A percentile compares a stretch with the other conserved stretches of the same genome.
Evolutionary conservation across 2,113 vertebrate genomes (phyloP).

Genomic region (Lagopus leucura): DNA sequence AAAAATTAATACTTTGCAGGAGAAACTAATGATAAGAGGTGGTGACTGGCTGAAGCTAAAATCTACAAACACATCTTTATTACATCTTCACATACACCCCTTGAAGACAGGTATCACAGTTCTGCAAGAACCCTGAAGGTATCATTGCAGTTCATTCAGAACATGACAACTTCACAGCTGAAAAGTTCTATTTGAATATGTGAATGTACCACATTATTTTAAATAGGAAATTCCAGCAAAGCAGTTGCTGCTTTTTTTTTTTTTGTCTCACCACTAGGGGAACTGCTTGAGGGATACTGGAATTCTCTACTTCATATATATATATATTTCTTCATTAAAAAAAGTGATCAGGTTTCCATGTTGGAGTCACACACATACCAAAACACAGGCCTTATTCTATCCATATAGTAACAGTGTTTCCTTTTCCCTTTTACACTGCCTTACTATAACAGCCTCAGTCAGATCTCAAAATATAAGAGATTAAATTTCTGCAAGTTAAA

Average conservation of each 20-base stretch:
- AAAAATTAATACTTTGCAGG: not conserved
- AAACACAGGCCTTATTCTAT: not conserved
- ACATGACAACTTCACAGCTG: not conserved
- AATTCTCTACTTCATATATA: not conserved
- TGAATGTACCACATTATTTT: slow-evolving; percentile 53
- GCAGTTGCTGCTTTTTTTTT: slow-evolving; percentile 1
- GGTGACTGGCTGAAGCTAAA: not conserved
- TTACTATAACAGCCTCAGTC: not conserved
- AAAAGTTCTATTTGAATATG: slow-evolving; percentile 13
- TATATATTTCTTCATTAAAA: not conserved
- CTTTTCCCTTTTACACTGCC: not conserved
- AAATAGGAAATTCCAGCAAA: slow-evolving; percentile 69
- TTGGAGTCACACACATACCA: not conserved
- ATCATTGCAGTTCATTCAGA: slow-evolving; percentile 22
- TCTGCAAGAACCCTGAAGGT: not conserved
- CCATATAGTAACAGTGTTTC: not conserved
- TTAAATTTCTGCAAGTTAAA: slow-evolving; percentile 2
- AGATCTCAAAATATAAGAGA: not conserved
- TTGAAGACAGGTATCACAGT: not conserved
- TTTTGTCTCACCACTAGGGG: slow-evolving; percentile 7
- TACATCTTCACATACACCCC: not conserved
- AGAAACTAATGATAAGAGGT: not conserved
- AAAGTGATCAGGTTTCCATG: not conserved
- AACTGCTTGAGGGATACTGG: slow-evolving; percentile 1
- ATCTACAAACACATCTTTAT: not conserved